Evolutionary conservation across 2,888 invertebrate genomes (phyloP), one percentile per base, ranked within the genome.

Genomic region (Scaeva pyrastri): DNA sequence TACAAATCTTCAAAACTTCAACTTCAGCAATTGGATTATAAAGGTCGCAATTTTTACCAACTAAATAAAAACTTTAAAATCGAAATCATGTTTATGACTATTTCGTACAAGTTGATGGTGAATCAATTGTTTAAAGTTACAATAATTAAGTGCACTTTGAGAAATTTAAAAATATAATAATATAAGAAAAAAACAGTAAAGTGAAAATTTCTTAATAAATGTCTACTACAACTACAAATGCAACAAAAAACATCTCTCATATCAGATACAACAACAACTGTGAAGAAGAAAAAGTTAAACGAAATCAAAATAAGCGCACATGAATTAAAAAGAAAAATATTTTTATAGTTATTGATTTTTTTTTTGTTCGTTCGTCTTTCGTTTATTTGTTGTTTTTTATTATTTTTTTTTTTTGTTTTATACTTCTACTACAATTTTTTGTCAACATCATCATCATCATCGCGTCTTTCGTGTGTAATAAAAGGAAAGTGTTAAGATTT

Each of bases 281-380:
- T 66, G 68, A 68, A 79, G 70, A 70, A 77, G 77, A 86, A 82
- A 74, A 86, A 86, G 81, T 86, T 86, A 77, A 66, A 68, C 71
- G 68, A 76, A 76, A 81, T 73, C 72, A 81, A 77, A 84, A 48
- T 66, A 70, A 81, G 31, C 70, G 31, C 70, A 78, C 73, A 73
- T 76, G 58, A 80, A 84, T 45, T 56, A 48, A 71, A 50, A 50
- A 68, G 66, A 84, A 80, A 60, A 39, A 41, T 41, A 39, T 60
- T 60, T 60, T 16, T 39, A 80, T 74, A 72, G 71, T 79, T 79
- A 70, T 78, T 82, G 71, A 72, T 82, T 62, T 71, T 45, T 70
- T 36, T 78, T 31, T 73, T 21, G n/a, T 39, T 10, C 10, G n/a
- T n/a, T n/a, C n/a, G n/a, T n/a, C n/a, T n/a, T n/a, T 19, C 11